phyloP scores from a whole-genome alignment of 1,140 invertebrate species.

The Tetranychus cinnabarinus region DNA sequence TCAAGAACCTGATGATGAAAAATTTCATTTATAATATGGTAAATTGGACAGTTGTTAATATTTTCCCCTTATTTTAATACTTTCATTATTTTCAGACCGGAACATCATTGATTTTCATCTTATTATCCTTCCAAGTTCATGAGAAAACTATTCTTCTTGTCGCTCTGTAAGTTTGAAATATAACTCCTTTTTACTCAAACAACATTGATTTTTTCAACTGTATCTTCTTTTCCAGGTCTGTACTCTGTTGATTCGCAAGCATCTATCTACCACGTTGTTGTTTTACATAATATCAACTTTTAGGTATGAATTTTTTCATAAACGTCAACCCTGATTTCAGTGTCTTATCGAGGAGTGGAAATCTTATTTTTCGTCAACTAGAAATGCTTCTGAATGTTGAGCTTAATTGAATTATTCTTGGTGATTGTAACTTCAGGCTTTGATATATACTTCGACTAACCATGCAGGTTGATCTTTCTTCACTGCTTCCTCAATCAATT shows the following conservation, averaged over 20 bases:
- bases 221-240: slow-evolving; percentile 25
- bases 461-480: slow-evolving; percentile 69
- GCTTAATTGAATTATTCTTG: not conserved
- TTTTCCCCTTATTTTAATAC: not conserved
- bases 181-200: no score
- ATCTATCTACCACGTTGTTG: slow-evolving; percentile 53
- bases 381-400: not conserved
- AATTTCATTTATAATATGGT: slow-evolving; percentile 52
- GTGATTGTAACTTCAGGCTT: slow-evolving; percentile 10
- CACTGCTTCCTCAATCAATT: not conserved
- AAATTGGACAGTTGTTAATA: not conserved
- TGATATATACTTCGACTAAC: slow-evolving; percentile 61
- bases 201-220: not conserved
- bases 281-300: slow-evolving; percentile 45
- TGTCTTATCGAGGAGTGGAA: no score
- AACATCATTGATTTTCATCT: slow-evolving; percentile 66
- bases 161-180: slow-evolving; percentile 30
- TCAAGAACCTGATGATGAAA: slow-evolving; percentile 35
- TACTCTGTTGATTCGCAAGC: slow-evolving; percentile 44
- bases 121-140: slow-evolving; percentile 96
- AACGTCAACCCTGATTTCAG: no score
- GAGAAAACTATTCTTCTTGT: slow-evolving; percentile 87
- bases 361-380: slow-evolving; percentile 6
- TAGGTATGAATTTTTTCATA: slow-evolving; percentile 17
- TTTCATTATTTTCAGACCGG: slow-evolving; percentile 32